These are phyloP conservation scores for Calliphora vomitoria DNA, from an alignment of 2,888 invertebrate species.

Conservation along the genomic window DNA sequence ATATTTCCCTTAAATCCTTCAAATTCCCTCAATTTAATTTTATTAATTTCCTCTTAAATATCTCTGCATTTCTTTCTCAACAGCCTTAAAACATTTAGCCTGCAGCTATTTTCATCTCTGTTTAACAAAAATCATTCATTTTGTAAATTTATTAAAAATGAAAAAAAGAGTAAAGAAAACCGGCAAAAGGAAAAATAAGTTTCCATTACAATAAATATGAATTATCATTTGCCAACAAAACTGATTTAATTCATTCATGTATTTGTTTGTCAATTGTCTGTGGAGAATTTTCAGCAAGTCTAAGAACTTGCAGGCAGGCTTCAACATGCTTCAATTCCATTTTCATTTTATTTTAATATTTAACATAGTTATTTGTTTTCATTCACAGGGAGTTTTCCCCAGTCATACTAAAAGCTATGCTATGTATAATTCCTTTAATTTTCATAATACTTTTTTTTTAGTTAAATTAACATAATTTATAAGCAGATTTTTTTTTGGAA, in stretches of 20 bases:
- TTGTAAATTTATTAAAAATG: constrained; percentile 35
- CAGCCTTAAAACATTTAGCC: constrained; percentile 55
- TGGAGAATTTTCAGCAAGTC: constrained; percentile 36
- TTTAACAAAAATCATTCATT: neutral
- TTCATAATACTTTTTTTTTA: constrained; percentile 62
- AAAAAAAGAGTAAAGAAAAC: constrained; percentile 5
- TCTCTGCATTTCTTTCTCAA: neutral
- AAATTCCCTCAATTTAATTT: constrained; percentile 40
- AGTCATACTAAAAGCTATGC: no score
- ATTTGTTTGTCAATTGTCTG: constrained; percentile 69
- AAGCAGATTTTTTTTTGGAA: constrained; percentile 60
- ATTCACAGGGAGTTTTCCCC: neutral
- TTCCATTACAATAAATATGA: constrained; percentile 73
- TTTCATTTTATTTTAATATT: neutral
- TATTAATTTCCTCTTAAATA: constrained; percentile 36
- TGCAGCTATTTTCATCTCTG: constrained; percentile 50
- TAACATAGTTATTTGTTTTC: constrained; percentile 1
- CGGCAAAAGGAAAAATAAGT: constrained; percentile 48
- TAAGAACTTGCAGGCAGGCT: constrained; percentile 17
- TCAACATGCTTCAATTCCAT: neutral
- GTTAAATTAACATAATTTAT: constrained; percentile 74
- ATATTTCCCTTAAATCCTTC: neutral
- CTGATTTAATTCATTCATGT: constrained; percentile 67
- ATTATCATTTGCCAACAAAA: constrained; percentile 66
- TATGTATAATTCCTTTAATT: constrained; percentile 35